Evolutionary conservation across 37 sponge, comb jelly and placozoan species (phyloP).

Genomic region (Ianthella basta): DNA sequence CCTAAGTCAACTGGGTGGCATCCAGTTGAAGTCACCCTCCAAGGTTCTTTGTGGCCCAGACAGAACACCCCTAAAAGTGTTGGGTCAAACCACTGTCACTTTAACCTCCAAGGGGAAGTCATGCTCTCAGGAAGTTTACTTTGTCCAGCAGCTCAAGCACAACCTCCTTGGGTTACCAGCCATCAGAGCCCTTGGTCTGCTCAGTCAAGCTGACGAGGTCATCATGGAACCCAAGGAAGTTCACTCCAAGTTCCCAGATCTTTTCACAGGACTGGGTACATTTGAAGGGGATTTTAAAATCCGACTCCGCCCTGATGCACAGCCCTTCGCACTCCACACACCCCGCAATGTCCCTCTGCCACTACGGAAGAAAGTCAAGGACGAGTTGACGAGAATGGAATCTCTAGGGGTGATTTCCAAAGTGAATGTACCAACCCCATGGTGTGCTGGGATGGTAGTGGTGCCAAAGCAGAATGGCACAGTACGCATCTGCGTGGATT

Average conservation of each 20-base stretch:
- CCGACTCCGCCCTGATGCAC: conserved; percentile 38
- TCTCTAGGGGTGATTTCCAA: conserved; percentile 39
- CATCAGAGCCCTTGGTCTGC: background rate
- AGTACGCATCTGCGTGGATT: conserved; percentile 44
- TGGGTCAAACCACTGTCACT: background rate
- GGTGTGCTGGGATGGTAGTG: conserved; percentile 51
- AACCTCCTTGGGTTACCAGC: conserved; percentile 21
- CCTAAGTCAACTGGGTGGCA: background rate
- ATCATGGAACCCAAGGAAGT: background rate
- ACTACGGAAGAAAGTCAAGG: no score
- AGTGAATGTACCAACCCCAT: conserved; percentile 35
- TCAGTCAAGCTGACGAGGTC: background rate
- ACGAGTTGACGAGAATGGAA: no score
- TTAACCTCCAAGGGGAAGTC: background rate
- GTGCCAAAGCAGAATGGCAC: conserved; percentile 42
- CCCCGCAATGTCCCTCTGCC: conserved; percentile 36
- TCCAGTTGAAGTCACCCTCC: background rate
- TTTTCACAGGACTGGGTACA: conserved; percentile 37
- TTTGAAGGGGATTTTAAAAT: conserved; percentile 35
- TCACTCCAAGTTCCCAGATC: background rate
- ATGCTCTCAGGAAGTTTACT: background rate
- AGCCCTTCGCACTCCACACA: conserved; percentile 33
- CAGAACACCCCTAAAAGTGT: background rate
- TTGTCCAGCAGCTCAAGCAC: background rate
- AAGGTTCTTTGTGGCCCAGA: conserved; percentile 15